phyloP scores from a whole-genome alignment of 2,113 vertebrate genomes.

The Aepyceros melampus region DNA sequence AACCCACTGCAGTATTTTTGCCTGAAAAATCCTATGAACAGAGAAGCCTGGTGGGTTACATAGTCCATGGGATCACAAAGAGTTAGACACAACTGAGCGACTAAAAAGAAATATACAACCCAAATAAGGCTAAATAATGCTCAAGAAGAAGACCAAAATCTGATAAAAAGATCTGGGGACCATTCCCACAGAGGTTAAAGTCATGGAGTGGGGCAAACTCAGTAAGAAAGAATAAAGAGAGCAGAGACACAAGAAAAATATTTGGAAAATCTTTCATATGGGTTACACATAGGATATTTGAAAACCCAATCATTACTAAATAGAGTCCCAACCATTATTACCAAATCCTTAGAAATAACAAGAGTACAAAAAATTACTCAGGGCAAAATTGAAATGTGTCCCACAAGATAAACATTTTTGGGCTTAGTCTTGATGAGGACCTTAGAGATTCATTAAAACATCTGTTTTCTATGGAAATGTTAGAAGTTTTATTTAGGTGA shows the following conservation, averaged over 20 bases:
- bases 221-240: not conserved
- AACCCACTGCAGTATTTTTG: not conserved
- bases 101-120: not conserved
- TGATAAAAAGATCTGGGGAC: not conserved
- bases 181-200: not conserved
- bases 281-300: not conserved
- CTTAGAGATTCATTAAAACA: not conserved
- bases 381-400: not conserved
- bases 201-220: fast-evolving
- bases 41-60: not conserved
- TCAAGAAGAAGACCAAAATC: not conserved
- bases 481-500: not conserved
- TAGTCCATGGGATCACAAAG: not conserved
- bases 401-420: not conserved
- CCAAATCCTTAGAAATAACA: not conserved
- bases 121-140: not conserved
- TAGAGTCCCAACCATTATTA: not conserved
- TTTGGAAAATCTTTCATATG: not conserved
- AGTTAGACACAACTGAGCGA: not conserved
- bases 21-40: not conserved
- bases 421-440: not conserved
- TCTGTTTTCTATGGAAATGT: not conserved
- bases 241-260: not conserved
- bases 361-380: not conserved
- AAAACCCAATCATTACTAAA: not conserved